Evolutionary conservation across 1,140 invertebrate genomes (phyloP), one percentile per base, ranked within the genome.

Genomic region (Drosophila lowei): DNA sequence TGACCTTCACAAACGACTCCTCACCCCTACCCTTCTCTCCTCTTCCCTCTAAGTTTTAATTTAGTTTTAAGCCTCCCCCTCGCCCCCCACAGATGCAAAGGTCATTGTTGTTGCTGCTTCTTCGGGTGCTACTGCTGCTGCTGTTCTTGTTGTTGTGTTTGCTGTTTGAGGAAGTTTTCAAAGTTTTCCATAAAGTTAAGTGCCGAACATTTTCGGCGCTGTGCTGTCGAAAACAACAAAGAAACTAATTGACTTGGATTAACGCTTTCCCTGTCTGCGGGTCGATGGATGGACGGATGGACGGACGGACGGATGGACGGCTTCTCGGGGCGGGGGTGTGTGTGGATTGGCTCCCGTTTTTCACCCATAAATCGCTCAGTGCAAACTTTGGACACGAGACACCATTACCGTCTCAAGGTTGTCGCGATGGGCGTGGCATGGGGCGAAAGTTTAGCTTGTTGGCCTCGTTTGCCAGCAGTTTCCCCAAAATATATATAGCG

Each of bases 171-270:
- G 62, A 84, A 84, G 65, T 85, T 85, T 76, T 70, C 50, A 65
- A 88, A 86, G 64, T 86, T 86, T 88, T 56, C 74, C 74, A 86
- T 86, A 86, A 86, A 85, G 67, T 86, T 85, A 73, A 86, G 77
- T 66, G 64, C 64, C 68, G 48, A 64, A 80, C 72, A 84, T 85
- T 62, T 64, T 70, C 58, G 71, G 49, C 50, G 66, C 64, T 79
- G 61, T 73, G 66, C 64, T 79, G 61, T 73, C 63, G 64, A 77
- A 86, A 77, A 66, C 79, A 88, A 86, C 81, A 86, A 86, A 75
- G 81, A 78, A 86, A 86, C 81, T 88, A 86, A 86, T 86, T 86
- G 83, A 86, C 70, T 88, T 74, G 83, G 83, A 86, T 81, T 88
- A 88, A 88, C 81, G 83, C 77, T 74, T 70, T 47, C 52, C 34